These are phyloP conservation scores for honey bee (Apis mellifera) DNA, from an alignment of 1,140 invertebrate species.

Conservation along the genomic window Amel_HAv3.1 CM009942.2:2751501-2752000, in stretches of 20 bases:
- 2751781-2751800: background rate
- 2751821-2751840: background rate
- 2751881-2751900: too few species aligned
- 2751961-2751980: background rate
- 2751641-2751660: background rate
- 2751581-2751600: too few species aligned
- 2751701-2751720: conserved; percentile 14
- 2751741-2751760: conserved; percentile 20
- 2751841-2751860: background rate
- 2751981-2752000: background rate
- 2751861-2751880: background rate
- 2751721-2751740: conserved; percentile 12
- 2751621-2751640: background rate
- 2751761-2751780: background rate
- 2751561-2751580: too few species aligned
- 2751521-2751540: background rate
- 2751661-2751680: background rate
- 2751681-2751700: background rate
- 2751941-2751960: too few species aligned
- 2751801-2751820: background rate
- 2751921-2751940: too few species aligned
- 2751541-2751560: background rate
- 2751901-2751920: too few species aligned
- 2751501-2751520: too few species aligned
- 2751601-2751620: background rate